Percentiles rank a stretch among this genome's conserved stretches.
Evolutionary conservation across 2,113 vertebrate species (phyloP).

Genomic region (Zosterops lateralis): DNA sequence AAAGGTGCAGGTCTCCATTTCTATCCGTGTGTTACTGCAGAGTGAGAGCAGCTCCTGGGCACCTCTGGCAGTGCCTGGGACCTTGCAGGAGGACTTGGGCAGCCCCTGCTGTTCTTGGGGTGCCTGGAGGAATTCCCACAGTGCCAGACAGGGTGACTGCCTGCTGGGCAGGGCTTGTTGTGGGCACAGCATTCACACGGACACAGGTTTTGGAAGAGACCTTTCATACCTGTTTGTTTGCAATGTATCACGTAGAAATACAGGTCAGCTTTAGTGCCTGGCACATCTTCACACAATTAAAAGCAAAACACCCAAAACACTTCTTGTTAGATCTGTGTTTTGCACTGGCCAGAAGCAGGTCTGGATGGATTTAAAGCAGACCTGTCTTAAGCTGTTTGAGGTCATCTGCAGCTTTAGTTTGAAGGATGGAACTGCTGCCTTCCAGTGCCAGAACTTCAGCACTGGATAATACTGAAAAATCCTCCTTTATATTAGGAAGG

Average conservation of each 20-base stretch:
- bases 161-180: background rate
- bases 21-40: background rate
- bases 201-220: background rate
- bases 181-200: background rate
- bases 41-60: background rate
- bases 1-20: slow-evolving; percentile 41
- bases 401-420: background rate
- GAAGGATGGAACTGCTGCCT: background rate
- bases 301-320: background rate
- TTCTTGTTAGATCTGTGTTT: background rate
- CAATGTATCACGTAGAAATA: background rate
- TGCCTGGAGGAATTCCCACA: background rate
- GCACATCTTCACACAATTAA: background rate
- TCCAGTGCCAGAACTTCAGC: background rate
- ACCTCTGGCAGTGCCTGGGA: background rate
- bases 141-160: background rate
- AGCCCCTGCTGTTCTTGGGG: background rate
- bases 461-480: background rate
- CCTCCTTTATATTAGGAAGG: background rate
- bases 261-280: background rate
- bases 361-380: background rate
- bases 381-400: background rate
- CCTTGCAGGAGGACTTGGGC: background rate
- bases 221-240: background rate
- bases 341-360: background rate